Evolutionary conservation across 2,888 invertebrate species (phyloP), one percentile per base, ranked within the genome.

Genomic region (Blastobasis lacticolella): DNA sequence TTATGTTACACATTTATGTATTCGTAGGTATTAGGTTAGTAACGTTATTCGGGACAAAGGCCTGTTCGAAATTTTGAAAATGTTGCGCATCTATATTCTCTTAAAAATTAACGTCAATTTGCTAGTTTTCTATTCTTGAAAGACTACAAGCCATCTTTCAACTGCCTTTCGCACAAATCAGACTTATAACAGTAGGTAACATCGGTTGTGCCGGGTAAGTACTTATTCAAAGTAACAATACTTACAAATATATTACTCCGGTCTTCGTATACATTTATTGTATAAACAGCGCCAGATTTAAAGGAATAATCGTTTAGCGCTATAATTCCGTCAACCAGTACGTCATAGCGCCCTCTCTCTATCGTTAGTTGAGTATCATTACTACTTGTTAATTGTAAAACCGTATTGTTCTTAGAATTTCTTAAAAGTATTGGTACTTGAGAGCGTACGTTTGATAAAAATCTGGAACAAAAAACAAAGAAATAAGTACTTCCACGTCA

Each of bases 221-320:
- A 23, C 23, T 23, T 23, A 23, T 23, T 23, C 23, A 4, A 40
- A 40, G 9, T 40, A 3, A 40, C 9, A 40, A 46, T 51, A 80
- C 83, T 69, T 66, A 84, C 84, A 54, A 74, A 81, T 43, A 61
- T 64, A 7, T 78, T 76, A n/a, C 63, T 60, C 0, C 62, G 63
- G 46, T 81, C 79, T 59, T 85, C 66, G 63, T 82, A 72, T 53
- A 88, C 69, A 60, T 90, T 77, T 7, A 92, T 66, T 0, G 91
- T 90, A 61, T 93, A 94, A 9, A 93, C 92, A 9, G 92, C 94
- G 0, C 94, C 94, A 5, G 90, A 70, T 61, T 85, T 75, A 1
- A 93, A 77, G 0, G 55, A 57, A 55, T 73, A 87, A 50, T 70
- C 64, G 10, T 66, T 59, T 10, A 81, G 47, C 5, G 88, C 65